Evolutionary conservation across 2,888 invertebrate genomes (phyloP).

Genomic region (Hirudinaria manillensis): DNA sequence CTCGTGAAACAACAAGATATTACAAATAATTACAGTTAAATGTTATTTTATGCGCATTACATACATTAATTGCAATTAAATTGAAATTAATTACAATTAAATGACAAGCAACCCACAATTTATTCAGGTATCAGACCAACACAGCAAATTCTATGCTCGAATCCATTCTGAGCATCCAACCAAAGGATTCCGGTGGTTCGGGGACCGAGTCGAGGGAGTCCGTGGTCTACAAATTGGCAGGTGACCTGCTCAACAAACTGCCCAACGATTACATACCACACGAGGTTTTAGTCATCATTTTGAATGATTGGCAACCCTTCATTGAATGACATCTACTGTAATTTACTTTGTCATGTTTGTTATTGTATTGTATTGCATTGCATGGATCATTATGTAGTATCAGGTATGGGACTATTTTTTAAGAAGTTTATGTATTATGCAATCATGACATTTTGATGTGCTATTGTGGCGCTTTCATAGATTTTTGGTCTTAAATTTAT

Average conservation of each 20-base stretch:
- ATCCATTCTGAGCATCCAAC: slow-evolving; percentile 53
- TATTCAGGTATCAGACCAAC: slow-evolving; percentile 51
- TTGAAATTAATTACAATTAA: too few species aligned
- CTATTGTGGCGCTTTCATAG: slow-evolving; percentile 3
- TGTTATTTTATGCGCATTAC: too few species aligned
- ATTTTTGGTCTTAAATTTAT: too few species aligned
- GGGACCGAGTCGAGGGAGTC: slow-evolving; percentile 53
- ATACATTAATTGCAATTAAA: too few species aligned
- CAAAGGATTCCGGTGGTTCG: slow-evolving; percentile 52
- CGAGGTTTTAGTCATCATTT: slow-evolving; percentile 40
- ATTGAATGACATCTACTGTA: neutral
- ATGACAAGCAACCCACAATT: too few species aligned
- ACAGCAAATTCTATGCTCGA: slow-evolving; percentile 52
- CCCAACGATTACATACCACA: slow-evolving; percentile 52
- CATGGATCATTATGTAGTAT: too few species aligned
- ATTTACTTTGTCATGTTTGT: too few species aligned
- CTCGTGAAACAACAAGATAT: neutral
- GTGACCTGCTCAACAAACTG: slow-evolving; percentile 54
- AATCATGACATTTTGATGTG: neutral
- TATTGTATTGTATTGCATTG: too few species aligned
- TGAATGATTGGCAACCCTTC: neutral
- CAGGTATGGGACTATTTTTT: too few species aligned
- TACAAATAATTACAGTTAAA: neutral
- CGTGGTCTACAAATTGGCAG: slow-evolving; percentile 51
- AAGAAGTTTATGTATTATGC: too few species aligned